Evolutionary conservation across 1,140 invertebrate genomes (phyloP).

Genomic region (Pissodes strobi): DNA sequence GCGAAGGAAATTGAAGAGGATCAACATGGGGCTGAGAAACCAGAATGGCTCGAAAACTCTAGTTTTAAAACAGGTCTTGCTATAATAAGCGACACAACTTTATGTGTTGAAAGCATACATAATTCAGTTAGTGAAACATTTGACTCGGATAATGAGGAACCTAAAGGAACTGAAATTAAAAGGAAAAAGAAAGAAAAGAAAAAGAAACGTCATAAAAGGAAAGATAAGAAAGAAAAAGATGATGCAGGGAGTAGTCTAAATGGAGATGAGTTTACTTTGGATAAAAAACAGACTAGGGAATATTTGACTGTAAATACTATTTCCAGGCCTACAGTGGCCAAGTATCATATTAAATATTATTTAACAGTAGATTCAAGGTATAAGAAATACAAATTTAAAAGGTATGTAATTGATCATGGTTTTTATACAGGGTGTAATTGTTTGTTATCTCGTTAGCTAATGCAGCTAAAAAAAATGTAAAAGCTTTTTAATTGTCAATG

Average conservation of each 20-base stretch:
- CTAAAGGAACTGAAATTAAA: slow-evolving; percentile 44
- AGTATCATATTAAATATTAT: slow-evolving; percentile 52
- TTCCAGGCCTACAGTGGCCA: slow-evolving; percentile 57
- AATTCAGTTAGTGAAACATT: slow-evolving; percentile 33
- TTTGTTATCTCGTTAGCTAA: no score
- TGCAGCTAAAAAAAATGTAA: no score
- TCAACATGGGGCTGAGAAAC: slow-evolving; percentile 9
- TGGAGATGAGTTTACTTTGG: slow-evolving; percentile 58
- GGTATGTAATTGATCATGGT: no score
- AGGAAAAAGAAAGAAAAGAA: slow-evolving; percentile 42
- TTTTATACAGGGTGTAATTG: no score
- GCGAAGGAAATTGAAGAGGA: slow-evolving; percentile 18
- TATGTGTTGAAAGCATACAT: background rate
- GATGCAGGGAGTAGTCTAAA: background rate
- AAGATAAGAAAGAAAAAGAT: background rate
- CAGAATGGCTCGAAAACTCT: slow-evolving; percentile 50
- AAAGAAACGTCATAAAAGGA: slow-evolving; percentile 9
- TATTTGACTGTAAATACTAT: slow-evolving; percentile 58
- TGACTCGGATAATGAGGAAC: no score
- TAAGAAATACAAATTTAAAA: slow-evolving; percentile 46
- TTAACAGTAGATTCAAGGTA: slow-evolving; percentile 47
- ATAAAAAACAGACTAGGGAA: slow-evolving; percentile 56
- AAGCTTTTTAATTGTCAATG: no score
- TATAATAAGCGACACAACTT: no score
- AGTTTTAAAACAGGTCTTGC: slow-evolving; percentile 47